Evolutionary conservation across 1,140 invertebrate species (phyloP).

Genomic region (Rhyzopertha dominica): DNA sequence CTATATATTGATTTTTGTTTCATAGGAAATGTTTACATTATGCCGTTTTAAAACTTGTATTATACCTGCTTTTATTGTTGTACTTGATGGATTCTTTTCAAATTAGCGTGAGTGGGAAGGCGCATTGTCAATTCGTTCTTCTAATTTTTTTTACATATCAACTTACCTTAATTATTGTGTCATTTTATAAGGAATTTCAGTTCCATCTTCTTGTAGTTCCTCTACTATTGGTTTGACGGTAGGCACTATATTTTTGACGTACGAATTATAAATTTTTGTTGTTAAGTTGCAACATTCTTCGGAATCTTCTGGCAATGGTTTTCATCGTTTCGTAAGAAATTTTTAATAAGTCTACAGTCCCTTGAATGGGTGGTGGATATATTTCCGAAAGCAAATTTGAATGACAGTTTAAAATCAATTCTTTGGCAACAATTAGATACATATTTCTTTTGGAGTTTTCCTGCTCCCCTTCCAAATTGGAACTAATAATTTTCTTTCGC

Average conservation of each 20-base stretch:
- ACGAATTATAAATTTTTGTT: too few species aligned
- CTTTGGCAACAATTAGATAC: too few species aligned
- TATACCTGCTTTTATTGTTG: conserved; percentile 2
- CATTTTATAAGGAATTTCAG: conserved; percentile 1
- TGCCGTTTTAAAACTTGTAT: neutral
- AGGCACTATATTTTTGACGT: neutral
- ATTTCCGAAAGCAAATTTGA: too few species aligned
- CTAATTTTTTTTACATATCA: neutral
- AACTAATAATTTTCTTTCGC: too few species aligned
- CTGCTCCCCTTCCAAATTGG: too few species aligned
- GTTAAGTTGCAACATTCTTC: too few species aligned
- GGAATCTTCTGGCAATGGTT: too few species aligned
- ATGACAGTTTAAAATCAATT: too few species aligned
- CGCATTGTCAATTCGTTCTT: neutral
- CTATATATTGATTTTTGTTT: conserved; percentile 8
- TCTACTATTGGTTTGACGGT: neutral
- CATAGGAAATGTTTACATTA: neutral
- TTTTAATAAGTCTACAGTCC: too few species aligned
- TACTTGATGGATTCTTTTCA: conserved; percentile 1
- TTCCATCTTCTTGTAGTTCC: conserved; percentile 3
- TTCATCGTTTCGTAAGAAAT: too few species aligned
- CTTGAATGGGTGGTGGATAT: too few species aligned
- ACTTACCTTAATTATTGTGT: conserved; percentile 4
- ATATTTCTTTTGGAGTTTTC: too few species aligned
- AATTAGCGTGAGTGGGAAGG: neutral